Evolutionary conservation across 2,888 invertebrate genomes (phyloP).

Genomic region (Rotaria sp.): DNA sequence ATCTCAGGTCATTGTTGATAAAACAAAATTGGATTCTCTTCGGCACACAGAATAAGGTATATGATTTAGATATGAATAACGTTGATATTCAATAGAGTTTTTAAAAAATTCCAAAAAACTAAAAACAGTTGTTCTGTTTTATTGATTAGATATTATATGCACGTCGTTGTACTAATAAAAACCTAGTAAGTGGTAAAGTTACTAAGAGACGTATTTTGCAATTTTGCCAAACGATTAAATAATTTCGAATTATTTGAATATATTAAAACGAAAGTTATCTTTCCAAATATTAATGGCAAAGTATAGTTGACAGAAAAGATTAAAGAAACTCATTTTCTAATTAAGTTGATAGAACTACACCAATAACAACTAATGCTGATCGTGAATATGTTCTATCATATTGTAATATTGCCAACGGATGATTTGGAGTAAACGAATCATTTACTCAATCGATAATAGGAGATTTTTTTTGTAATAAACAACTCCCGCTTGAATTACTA

Average conservation of each 20-base stretch:
- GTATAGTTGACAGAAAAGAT: too few relatives aligned
- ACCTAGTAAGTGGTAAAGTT: conserved; percentile 29
- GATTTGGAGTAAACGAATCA: conserved; percentile 26
- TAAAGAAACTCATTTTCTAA: background rate
- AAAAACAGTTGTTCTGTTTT: conserved; percentile 29
- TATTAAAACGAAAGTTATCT: background rate
- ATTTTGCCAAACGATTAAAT: background rate
- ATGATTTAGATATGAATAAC: conserved; percentile 28
- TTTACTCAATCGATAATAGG: conserved; percentile 34
- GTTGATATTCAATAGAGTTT: conserved; percentile 33
- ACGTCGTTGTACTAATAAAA: background rate
- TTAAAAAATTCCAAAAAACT: background rate
- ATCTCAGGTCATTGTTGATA: too few relatives aligned
- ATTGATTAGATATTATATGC: conserved; percentile 5
- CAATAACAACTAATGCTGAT: conserved; percentile 31
- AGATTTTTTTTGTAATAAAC: conserved; percentile 16
- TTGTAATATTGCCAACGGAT: conserved; percentile 8
- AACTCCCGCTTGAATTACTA: background rate
- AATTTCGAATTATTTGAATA: background rate
- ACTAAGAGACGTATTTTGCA: conserved; percentile 1
- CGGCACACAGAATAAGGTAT: too few relatives aligned
- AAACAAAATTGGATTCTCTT: too few relatives aligned
- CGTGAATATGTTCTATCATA: background rate
- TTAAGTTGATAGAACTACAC: conserved; percentile 29
- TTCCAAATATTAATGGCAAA: conserved; percentile 30